Percentiles rank a stretch among this genome's conserved stretches.
Evolutionary conservation across 2,888 invertebrate genomes (phyloP).

Genomic region (Atherix ibis): DNA sequence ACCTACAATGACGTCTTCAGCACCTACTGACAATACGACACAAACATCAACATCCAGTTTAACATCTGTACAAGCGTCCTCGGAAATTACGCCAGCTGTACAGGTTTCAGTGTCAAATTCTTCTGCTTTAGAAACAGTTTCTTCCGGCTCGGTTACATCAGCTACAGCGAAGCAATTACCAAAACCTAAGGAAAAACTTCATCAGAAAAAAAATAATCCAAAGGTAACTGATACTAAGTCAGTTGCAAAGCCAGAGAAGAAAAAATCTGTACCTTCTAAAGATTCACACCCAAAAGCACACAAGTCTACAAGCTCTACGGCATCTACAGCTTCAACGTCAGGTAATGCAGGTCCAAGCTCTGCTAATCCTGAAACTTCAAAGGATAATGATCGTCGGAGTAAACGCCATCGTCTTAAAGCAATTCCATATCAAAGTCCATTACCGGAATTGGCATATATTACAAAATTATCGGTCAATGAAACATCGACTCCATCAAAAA

Average conservation of each 20-base stretch:
- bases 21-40: neutral
- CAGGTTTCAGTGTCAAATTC: no score
- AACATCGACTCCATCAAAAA: slow-evolving; percentile 39
- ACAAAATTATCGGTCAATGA: slow-evolving; percentile 53
- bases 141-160: no score
- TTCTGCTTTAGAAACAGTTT: no score
- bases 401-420: slow-evolving; percentile 24
- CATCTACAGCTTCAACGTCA: neutral
- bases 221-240: no score
- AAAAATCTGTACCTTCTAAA: slow-evolving; percentile 6
- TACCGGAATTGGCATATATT: slow-evolving; percentile 61
- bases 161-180: slow-evolving; percentile 4
- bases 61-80: no score
- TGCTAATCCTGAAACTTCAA: neutral
- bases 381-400: slow-evolving; percentile 15
- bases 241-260: slow-evolving; percentile 8
- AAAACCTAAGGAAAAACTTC: slow-evolving; percentile 6
- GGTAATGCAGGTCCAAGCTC: no score
- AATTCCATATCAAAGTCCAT: slow-evolving; percentile 68
- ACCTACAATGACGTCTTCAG: neutral
- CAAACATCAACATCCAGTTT: neutral
- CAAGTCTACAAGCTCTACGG: slow-evolving; percentile 1
- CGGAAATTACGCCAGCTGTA: no score
- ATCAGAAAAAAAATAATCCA: no score
- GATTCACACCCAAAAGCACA: slow-evolving; percentile 1